These are phyloP conservation scores for Heteropelma amictum DNA, from an alignment of 2,888 invertebrate species.

Conservation along the genomic window DNA sequence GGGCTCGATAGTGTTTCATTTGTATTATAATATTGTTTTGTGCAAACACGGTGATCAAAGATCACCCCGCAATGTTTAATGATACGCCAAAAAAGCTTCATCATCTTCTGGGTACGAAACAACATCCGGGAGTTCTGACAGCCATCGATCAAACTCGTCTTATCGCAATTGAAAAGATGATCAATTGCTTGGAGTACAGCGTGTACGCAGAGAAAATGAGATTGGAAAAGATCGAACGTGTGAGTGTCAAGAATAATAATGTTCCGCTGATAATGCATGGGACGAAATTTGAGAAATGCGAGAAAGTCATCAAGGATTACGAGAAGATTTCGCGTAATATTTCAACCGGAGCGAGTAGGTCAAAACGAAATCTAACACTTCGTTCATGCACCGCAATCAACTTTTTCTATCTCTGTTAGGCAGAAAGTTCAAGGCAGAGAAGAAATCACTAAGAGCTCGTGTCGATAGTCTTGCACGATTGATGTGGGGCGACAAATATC, in stretches of 20 bases:
- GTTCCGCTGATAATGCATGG: slow-evolving; percentile 48
- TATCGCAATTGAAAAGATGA: slow-evolving; percentile 66
- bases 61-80: background rate
- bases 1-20: no score
- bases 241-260: slow-evolving; percentile 16
- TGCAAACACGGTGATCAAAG: background rate
- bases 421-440: no score
- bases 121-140: slow-evolving; percentile 65
- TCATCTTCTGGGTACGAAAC: slow-evolving; percentile 66
- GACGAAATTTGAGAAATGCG: slow-evolving; percentile 60
- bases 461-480: no score
- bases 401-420: no score
- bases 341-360: no score
- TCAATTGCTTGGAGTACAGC: slow-evolving; percentile 65
- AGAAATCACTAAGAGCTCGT: no score
- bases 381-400: no score
- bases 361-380: no score
- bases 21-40: no score
- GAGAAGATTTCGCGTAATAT: no score
- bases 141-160: slow-evolving; percentile 61
- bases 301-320: slow-evolving; percentile 59
- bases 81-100: slow-evolving; percentile 61
- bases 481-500: no score
- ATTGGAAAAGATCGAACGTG: background rate
- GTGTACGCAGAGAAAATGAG: slow-evolving; percentile 44